Conservation (phyloP, 2,888 invertebrate genomes). For the Apodemia mormo region DNA sequence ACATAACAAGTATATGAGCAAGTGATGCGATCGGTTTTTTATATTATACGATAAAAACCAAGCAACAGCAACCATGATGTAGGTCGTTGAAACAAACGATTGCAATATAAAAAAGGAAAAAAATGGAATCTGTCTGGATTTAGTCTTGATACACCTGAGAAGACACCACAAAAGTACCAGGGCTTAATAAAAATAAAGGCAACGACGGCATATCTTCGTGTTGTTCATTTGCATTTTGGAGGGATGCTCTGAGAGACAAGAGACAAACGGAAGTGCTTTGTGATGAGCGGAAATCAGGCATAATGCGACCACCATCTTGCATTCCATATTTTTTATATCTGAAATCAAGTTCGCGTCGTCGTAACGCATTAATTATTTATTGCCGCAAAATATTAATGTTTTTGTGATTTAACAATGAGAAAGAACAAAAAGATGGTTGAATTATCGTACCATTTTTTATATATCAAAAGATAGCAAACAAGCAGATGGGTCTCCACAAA, state of each 20-base stretch:
- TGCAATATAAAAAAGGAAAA: not conserved
- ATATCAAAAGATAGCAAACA: too few relatives aligned
- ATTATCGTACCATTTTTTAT: too few relatives aligned
- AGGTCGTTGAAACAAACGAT: not conserved
- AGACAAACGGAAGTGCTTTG: slow-evolving; percentile 77
- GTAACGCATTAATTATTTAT: slow-evolving; percentile 29
- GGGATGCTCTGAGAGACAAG: slow-evolving; percentile 71
- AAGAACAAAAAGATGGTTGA: not conserved
- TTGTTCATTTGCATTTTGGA: slow-evolving; percentile 65
- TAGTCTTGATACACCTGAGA: not conserved
- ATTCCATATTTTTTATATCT: slow-evolving; percentile 47
- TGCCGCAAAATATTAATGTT: slow-evolving; percentile 14
- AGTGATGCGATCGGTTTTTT: too few relatives aligned
- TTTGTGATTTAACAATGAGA: not conserved
- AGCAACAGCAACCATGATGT: too few relatives aligned
- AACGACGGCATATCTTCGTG: slow-evolving; percentile 42
- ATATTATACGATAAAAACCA: too few relatives aligned
- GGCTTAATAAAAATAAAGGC: slow-evolving; percentile 36
- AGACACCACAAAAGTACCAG: slow-evolving; percentile 28
- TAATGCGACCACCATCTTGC: slow-evolving; percentile 70
- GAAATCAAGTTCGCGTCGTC: slow-evolving; percentile 44
- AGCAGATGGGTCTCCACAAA: too few relatives aligned
- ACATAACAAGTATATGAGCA: too few relatives aligned
- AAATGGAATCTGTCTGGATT: not conserved
- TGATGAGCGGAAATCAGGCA: slow-evolving; percentile 69